Percentiles rank a stretch among this genome's conserved stretches.
phyloP scores from a whole-genome alignment of 2,888 invertebrate genomes.

The Lamproptera curius region DNA sequence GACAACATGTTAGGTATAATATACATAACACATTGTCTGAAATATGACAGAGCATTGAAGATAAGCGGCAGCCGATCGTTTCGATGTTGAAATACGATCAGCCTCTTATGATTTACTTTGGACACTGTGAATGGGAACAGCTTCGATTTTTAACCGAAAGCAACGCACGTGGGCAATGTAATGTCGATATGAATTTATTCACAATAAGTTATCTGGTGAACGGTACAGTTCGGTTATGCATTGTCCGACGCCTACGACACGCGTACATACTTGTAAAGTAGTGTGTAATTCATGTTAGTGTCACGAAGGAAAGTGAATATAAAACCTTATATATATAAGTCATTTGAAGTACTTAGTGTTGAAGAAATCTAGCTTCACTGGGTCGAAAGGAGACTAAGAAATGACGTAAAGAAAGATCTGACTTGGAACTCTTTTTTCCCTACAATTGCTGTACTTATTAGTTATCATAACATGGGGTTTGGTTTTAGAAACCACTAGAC shows the following conservation, averaged over 20 bases:
- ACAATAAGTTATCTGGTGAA: slow-evolving; percentile 13
- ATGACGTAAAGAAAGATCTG: background rate
- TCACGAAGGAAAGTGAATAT: no score
- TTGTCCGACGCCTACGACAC: slow-evolving; percentile 8
- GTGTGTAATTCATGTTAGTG: background rate
- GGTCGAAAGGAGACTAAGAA: background rate
- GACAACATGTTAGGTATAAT: no score
- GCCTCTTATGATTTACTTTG: slow-evolving; percentile 10
- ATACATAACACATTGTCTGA: no score
- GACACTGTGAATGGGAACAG: slow-evolving; percentile 8
- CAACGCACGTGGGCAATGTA: slow-evolving; percentile 8
- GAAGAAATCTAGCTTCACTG: background rate
- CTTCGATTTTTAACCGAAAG: background rate
- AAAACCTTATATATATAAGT: no score
- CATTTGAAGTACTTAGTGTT: background rate
- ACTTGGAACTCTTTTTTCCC: background rate
- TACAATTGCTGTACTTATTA: no score
- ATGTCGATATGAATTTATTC: slow-evolving; percentile 15
- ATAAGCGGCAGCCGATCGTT: background rate
- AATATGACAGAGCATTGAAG: background rate
- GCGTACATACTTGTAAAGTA: background rate
- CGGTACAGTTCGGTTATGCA: slow-evolving; percentile 11
- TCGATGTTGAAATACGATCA: slow-evolving; percentile 9
- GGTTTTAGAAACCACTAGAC: no score
- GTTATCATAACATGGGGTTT: no score